Conservation (phyloP, 2,113 vertebrate genomes). For the Chrysochloris asiatica region DNA sequence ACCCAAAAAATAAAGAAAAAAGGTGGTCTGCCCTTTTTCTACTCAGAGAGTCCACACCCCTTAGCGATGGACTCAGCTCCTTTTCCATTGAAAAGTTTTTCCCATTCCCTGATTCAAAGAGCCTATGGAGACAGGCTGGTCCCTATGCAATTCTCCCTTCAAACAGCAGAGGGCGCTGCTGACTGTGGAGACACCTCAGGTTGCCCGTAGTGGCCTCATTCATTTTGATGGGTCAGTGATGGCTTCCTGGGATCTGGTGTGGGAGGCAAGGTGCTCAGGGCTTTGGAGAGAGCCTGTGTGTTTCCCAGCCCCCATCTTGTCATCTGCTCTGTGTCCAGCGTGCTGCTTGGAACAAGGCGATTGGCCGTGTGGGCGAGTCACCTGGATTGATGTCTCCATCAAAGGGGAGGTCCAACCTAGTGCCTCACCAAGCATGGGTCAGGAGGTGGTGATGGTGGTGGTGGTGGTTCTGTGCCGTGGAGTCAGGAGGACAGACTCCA, state of each 20-base stretch:
- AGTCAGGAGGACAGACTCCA: too few species aligned
- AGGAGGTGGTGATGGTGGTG: too few species aligned
- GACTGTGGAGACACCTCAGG: slow-evolving; percentile 33
- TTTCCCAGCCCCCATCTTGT: background rate
- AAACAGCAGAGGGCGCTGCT: slow-evolving; percentile 71
- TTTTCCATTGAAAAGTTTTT: background rate
- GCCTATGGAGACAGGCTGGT: fast-evolving
- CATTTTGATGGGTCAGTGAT: too few species aligned
- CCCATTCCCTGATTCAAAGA: fast-evolving
- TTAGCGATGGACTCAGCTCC: background rate
- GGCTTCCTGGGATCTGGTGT: background rate
- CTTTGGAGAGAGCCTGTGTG: background rate
- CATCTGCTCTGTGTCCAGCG: background rate
- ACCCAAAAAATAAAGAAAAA: too few species aligned
- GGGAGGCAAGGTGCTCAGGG: background rate
- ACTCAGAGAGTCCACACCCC: too few species aligned
- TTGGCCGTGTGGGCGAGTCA: too few species aligned
- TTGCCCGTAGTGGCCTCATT: fast-evolving
- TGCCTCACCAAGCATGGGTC: background rate
- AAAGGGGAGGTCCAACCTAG: background rate
- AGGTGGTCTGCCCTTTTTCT: background rate
- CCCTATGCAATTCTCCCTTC: background rate
- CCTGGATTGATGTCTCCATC: background rate
- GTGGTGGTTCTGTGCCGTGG: too few species aligned
- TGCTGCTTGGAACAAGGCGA: background rate